Evolutionary conservation across 2,888 invertebrate genomes (phyloP), one percentile per base, ranked within the genome.

Genomic region (Tuta absoluta): DNA sequence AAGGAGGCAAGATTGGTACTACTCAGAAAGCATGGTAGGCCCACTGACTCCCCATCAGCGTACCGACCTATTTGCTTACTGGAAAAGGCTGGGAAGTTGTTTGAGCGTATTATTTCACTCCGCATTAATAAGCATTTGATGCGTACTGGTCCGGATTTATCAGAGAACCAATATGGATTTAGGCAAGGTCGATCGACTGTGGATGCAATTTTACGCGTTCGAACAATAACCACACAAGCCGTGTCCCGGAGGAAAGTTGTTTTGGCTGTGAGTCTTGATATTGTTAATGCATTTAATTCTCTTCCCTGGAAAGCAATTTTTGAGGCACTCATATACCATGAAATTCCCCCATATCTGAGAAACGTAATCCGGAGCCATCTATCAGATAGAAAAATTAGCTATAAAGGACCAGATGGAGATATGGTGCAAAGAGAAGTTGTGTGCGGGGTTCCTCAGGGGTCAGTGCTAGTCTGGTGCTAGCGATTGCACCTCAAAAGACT

Each of bases 201-300:
- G 2, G 58, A 64, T 14, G 63, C 63, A 12, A 63, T 66, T n/a
- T 12, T 49, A 7, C 58, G 62, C 59, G 49, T 69, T 8, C 45
- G 59, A 19, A 2, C 14, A 11, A 21, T 57, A 1, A 11, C 58
- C 0, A 56, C 58, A 10, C 53, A 65, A 48, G 69, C 64, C 1
- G 10, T 3, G 5, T 8, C 37, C 14, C 48, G 17, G 33, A 66
- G 68, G 0, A 64, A 51, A 21, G 69, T 68, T 10, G 66, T 63
- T 2, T n/a, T 71, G 58, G 71, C 69, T n/a, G 28, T 56, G 2
- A 67, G 66, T n/a, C n/a, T n/a, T n/a, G n/a, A n/a, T n/a, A n/a
- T n/a, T n/a, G n/a, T n/a, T n/a, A n/a, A n/a, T n/a, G 69, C 71
- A 0, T 74, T 72, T n/a, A 72, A 72, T 37, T 58, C 67, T 1